phyloP scores from a whole-genome alignment of 2,797 vertebrate genomes.

The Esox lucius region DNA sequence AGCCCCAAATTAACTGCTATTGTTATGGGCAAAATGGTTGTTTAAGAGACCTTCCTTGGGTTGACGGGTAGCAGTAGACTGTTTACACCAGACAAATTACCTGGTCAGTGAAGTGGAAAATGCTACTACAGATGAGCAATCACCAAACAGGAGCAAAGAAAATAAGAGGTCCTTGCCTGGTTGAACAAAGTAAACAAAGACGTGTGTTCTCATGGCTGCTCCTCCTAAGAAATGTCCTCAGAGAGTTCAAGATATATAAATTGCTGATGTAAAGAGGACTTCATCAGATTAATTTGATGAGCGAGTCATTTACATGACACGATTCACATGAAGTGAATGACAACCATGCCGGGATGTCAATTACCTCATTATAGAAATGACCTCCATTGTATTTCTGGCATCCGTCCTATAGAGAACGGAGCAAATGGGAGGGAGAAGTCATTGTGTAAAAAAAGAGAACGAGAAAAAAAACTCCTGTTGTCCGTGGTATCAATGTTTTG shows the following conservation, averaged over 20 bases:
- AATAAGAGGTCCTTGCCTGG: constrained; percentile 43
- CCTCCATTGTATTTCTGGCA: constrained; percentile 20
- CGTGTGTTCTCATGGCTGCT: constrained; percentile 18
- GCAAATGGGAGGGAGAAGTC: background rate
- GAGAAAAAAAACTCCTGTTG: background rate
- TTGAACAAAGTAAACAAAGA: constrained; percentile 33
- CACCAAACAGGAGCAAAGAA: constrained; percentile 32
- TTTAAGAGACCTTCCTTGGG: constrained; percentile 45
- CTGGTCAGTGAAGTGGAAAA: constrained; percentile 17
- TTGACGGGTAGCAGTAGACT: constrained; percentile 44
- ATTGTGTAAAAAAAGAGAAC: background rate
- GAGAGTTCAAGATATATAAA: background rate
- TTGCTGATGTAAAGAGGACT: too few relatives aligned
- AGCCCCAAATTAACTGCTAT: constrained; percentile 14
- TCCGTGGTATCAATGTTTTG: background rate
- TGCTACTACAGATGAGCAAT: constrained; percentile 1
- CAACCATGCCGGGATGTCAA: constrained; percentile 27
- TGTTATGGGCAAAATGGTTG: constrained; percentile 52
- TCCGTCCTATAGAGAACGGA: constrained; percentile 16
- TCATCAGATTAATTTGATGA: background rate
- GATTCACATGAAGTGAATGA: constrained; percentile 24
- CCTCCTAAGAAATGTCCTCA: constrained; percentile 12
- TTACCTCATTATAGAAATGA: constrained; percentile 31
- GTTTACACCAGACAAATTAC: constrained; percentile 43
- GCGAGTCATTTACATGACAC: constrained; percentile 4